Base-by-base conservation (phyloP, 2,797 vertebrate species). In the Pipistrellus pygmaeus region DNA sequence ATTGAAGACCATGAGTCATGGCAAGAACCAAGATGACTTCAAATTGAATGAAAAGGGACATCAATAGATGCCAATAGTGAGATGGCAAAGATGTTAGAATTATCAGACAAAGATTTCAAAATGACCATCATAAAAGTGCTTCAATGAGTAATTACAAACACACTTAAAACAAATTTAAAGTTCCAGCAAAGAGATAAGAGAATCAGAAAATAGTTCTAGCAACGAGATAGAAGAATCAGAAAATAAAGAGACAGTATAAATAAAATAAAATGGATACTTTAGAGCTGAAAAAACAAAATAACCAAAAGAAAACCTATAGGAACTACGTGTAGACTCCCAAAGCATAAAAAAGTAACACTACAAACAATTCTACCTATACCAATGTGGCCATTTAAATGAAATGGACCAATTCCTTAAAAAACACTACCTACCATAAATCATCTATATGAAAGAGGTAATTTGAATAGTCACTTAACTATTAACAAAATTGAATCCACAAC, bases 201-300 rank as follows among this genome's bases (percentile, higher is more conserved):
- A n/a, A 20, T 85, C 11, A 48, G 3, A 82, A 83, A 83, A 51
- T 51, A 51, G 2, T 35, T 62, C 85, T 80, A 8, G 27, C 44
- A 81, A 83, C 81, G 55, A 83, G 23, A 68, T 55, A 51, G 48
- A 90, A 77, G 17, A n/a, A 23, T 85, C 11, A 51, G 20, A 8
- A 95, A 78, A 73, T 69, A 64, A 71, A 84, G 57, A 76, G 12
- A 60, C 17, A 53, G 41, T 35, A 55, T 35, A 83, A 83, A 78
- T 62, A 78, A 90, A 91, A 88, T 13, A 91, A 83, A 92, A 87
- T 18, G 23, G 21, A 69, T 41, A 80, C 44, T 84, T 84, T 71
- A 62, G 21, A 75, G 57, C n/a, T 32, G 11, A 60, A 8, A 72
- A 88, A 55, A 30, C 12, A 83, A 5, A 90, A 78, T 30, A 78